Conservation (phyloP, 2,888 invertebrate genomes). For the Harpagoxenus sublaevis region DNA sequence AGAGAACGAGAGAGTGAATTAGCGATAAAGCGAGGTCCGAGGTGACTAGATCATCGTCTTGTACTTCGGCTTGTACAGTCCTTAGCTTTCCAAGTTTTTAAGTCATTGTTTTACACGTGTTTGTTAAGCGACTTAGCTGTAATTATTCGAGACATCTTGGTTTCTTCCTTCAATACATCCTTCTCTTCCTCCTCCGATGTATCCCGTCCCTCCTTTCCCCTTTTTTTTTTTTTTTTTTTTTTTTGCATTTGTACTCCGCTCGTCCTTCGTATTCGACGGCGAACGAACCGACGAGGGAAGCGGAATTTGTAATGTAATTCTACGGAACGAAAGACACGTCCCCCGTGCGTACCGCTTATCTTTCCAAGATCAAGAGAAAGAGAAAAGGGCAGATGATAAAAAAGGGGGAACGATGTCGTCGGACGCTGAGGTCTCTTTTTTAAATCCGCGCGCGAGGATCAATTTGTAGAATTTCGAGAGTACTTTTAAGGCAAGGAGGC, state of each 20-base stretch:
- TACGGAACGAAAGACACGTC: conserved; percentile 50
- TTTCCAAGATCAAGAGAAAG: conserved; percentile 59
- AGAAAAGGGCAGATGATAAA: conserved; percentile 37
- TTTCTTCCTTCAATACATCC: conserved; percentile 57
- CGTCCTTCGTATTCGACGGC: conserved; percentile 47
- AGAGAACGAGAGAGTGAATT: conserved; percentile 64
- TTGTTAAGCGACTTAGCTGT: conserved; percentile 79
- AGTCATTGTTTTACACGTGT: conserved; percentile 83
- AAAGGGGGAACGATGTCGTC: conserved; percentile 57
- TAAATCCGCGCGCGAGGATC: conserved; percentile 64
- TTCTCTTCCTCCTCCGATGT: conserved; percentile 24
- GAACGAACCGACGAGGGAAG: conserved; percentile 5
- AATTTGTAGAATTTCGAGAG: conserved; percentile 70
- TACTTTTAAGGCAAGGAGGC: conserved; percentile 74
- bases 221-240: conserved; percentile 34
- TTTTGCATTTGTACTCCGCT: conserved; percentile 54
- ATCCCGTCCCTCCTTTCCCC: not conserved
- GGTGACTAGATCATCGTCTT: conserved; percentile 78
- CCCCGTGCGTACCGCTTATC: conserved; percentile 54
- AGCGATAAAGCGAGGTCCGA: conserved; percentile 71
- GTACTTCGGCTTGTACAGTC: conserved; percentile 84
- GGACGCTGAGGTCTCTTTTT: conserved; percentile 54
- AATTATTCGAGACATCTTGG: conserved; percentile 64
- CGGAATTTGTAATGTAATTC: conserved; percentile 47
- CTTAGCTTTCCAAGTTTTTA: conserved; percentile 82